Evolutionary conservation across 2,888 invertebrate species (phyloP).

Genomic region (Augiades crinisus): DNA sequence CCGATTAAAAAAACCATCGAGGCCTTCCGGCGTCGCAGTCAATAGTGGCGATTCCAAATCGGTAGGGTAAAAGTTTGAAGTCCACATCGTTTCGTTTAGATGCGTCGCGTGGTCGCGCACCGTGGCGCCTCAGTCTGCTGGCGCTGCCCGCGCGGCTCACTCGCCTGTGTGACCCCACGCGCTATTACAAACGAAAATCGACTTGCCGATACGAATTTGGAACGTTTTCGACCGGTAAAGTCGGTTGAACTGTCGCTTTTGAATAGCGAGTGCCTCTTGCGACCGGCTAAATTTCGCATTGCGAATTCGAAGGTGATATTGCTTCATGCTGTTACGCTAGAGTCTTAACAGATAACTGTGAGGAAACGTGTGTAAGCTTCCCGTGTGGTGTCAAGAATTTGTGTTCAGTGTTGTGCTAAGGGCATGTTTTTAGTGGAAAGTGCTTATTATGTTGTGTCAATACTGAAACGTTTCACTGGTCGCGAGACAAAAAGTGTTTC

Average conservation of each 20-base stretch:
- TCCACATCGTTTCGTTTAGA: slow-evolving; percentile 58
- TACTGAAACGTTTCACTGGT: slow-evolving; percentile 64
- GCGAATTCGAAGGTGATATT: slow-evolving; percentile 67
- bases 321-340: slow-evolving; percentile 66
- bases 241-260: slow-evolving; percentile 70
- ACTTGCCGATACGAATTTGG: slow-evolving; percentile 65
- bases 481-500: slow-evolving; percentile 65
- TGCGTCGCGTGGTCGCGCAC: slow-evolving; percentile 63
- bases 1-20: slow-evolving; percentile 48
- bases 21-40: slow-evolving; percentile 35
- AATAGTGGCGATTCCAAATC: slow-evolving; percentile 50
- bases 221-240: slow-evolving; percentile 72
- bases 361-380: slow-evolving; percentile 70
- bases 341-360: slow-evolving; percentile 69
- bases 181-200: slow-evolving; percentile 40
- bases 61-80: slow-evolving; percentile 75
- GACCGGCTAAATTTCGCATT: slow-evolving; percentile 68
- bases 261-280: slow-evolving; percentile 55
- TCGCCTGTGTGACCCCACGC: slow-evolving; percentile 53
- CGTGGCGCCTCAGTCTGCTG: slow-evolving; percentile 68
- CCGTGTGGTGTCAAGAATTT: slow-evolving; percentile 59
- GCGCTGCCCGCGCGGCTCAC: slow-evolving; percentile 76
- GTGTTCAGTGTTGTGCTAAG: slow-evolving; percentile 70
- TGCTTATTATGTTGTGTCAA: slow-evolving; percentile 59
- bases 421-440: slow-evolving; percentile 68